Conservation (phyloP, 2,797 vertebrate genomes). For the Ceyx erithaca region DNA sequence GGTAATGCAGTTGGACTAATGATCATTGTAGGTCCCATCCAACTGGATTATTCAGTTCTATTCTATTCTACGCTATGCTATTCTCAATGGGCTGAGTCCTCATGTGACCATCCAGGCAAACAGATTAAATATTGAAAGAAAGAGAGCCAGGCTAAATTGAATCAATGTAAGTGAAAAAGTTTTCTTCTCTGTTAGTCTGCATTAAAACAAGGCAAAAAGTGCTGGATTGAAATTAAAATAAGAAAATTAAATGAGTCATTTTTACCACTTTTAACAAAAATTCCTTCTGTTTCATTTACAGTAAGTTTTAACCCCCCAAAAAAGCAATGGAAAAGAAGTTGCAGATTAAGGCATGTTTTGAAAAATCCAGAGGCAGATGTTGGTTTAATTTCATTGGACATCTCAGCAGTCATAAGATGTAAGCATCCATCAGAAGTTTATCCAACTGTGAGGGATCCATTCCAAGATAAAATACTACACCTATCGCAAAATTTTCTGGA, state of each 20-base stretch:
- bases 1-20: not conserved
- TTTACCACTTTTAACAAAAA: not conserved
- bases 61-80: too few relatives aligned
- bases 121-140: not conserved
- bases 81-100: not conserved
- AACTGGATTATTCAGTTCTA: not conserved
- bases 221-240: not conserved
- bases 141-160: not conserved
- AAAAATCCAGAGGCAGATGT: not conserved
- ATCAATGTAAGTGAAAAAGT: not conserved
- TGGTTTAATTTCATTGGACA: not conserved
- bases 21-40: not conserved
- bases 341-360: not conserved
- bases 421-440: not conserved
- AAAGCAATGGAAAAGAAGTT: not conserved
- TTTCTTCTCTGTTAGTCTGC: not conserved
- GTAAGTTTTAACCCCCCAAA: not conserved
- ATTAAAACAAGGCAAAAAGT: not conserved
- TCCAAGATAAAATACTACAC: not conserved
- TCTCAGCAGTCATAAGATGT: not conserved
- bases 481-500: not conserved
- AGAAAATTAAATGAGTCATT: not conserved
- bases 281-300: accelerated
- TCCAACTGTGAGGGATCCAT: not conserved
- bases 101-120: not conserved